phyloP scores from a whole-genome alignment of 1,140 invertebrate species.

The Danaus plexippus region DNA sequence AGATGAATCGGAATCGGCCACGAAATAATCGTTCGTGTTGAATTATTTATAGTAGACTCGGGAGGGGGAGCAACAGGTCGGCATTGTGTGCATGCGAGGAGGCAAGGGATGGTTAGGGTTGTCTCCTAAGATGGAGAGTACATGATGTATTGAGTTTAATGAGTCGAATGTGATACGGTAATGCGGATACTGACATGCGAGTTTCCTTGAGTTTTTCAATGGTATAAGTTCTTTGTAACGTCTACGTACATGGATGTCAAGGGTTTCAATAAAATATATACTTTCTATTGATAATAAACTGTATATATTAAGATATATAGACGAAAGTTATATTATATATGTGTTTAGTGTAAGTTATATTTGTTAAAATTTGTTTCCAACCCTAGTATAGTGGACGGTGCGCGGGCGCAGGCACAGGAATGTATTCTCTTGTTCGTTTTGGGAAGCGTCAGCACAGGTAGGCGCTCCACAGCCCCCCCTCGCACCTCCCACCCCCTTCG shows the following conservation, averaged over 20 bases:
- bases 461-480: constrained; percentile 38
- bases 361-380: constrained; percentile 16
- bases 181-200: too few relatives aligned
- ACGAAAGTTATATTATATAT: constrained; percentile 1
- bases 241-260: too few relatives aligned
- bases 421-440: constrained; percentile 67
- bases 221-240: too few relatives aligned
- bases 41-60: constrained; percentile 59
- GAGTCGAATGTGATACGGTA: too few relatives aligned
- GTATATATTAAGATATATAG: too few relatives aligned
- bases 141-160: too few relatives aligned
- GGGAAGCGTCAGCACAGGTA: constrained; percentile 67
- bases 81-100: constrained; percentile 50
- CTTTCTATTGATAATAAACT: too few relatives aligned
- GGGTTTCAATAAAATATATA: too few relatives aligned
- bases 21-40: constrained; percentile 63
- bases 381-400: constrained; percentile 28
- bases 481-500: constrained; percentile 4
- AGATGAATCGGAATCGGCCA: constrained; percentile 60
- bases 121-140: constrained; percentile 9
- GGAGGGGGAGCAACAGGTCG: constrained; percentile 49
- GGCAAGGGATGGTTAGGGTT: constrained; percentile 57
- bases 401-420: constrained; percentile 45
- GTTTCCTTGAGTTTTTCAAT: too few relatives aligned
- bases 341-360: constrained; percentile 2